Base-by-base conservation (phyloP, 2,888 invertebrate species). In the Orchesella flavescens region DNA sequence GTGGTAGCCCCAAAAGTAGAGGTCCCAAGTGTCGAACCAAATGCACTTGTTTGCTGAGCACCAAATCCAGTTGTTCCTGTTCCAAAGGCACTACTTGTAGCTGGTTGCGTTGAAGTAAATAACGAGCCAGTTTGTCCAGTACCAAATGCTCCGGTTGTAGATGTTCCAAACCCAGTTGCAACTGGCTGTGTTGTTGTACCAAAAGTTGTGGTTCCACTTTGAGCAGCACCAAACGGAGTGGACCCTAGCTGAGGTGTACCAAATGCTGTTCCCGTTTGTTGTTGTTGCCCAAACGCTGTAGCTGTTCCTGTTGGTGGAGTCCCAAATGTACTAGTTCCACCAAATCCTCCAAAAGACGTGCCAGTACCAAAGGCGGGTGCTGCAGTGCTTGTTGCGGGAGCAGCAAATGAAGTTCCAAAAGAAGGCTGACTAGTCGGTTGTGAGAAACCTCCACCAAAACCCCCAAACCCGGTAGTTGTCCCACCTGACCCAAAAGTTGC, bases 261-360 rank as follows among this genome's bases (percentile, higher is more conserved):
- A 49, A 79, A 79, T 13, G 21, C 23, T 10, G 57, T 55, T 59
- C 17, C 12, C 24, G 61, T 34, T n/a, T 59, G 74, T 5, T 34
- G 63, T n/a, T n/a, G n/a, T n/a, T n/a, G n/a, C n/a, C n/a, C n/a
- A n/a, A n/a, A n/a, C n/a, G n/a, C n/a, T n/a, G n/a, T n/a, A n/a
- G n/a, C n/a, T n/a, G n/a, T n/a, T n/a, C n/a, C n/a, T 17, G 34
- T 24, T 34, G 17, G 13, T 19, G 5, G 4, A 17, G 53, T 23
- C 4, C 78, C 78, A 46, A 78, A 78, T 19, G 69, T 49, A 1
- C 43, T 53, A 1, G 66, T 21, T 2, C 49, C 68, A 23, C 75
- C 75, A 53, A 63, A 43, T 5, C 34, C 43, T 12, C 66, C 43
- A 34, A 44, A 49, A n/a, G n/a, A n/a, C n/a, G n/a, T n/a, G n/a